Evolutionary conservation across 2,797 vertebrate genomes (phyloP).

Genomic region (Sebastes itinus): DNA sequence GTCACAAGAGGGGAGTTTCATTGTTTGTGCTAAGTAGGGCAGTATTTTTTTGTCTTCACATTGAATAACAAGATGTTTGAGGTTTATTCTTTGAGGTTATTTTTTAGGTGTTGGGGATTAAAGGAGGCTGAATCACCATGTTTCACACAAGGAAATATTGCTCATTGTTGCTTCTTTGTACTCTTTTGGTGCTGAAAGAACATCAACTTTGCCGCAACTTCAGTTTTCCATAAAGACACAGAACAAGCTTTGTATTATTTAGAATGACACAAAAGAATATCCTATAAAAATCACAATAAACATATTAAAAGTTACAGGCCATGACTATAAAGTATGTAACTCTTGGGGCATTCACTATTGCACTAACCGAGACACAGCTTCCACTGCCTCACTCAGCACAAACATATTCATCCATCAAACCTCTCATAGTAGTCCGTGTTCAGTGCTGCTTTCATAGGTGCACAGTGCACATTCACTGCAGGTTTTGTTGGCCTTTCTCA

Average conservation of each 20-base stretch:
- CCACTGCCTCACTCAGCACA: constrained; percentile 47
- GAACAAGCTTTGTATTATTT: constrained; percentile 5
- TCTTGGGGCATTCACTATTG: constrained; percentile 23
- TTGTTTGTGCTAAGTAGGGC: constrained; percentile 59
- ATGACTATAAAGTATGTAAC: neutral
- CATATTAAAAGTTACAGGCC: neutral
- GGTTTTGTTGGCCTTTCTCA: neutral
- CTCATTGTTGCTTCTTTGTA: constrained; percentile 17
- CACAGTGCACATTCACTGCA: neutral
- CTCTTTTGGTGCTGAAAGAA: neutral
- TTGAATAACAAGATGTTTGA: constrained; percentile 39
- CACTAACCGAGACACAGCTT: constrained; percentile 36
- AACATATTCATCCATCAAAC: constrained; percentile 50
- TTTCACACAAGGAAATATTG: neutral
- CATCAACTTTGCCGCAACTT: neutral
- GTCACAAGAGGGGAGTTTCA: constrained; percentile 40
- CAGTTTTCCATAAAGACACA: neutral
- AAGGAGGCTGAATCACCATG: constrained; percentile 38
- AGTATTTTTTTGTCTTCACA: constrained; percentile 10
- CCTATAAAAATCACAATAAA: constrained; percentile 6
- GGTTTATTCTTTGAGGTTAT: constrained; percentile 39
- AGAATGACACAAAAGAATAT: constrained; percentile 7
- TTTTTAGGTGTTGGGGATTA: constrained; percentile 23
- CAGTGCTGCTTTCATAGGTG: constrained; percentile 6
- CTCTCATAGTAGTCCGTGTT: constrained; percentile 10